Evolutionary conservation across 2,888 invertebrate genomes (phyloP).

Genomic region (Heliconius aoede): DNA sequence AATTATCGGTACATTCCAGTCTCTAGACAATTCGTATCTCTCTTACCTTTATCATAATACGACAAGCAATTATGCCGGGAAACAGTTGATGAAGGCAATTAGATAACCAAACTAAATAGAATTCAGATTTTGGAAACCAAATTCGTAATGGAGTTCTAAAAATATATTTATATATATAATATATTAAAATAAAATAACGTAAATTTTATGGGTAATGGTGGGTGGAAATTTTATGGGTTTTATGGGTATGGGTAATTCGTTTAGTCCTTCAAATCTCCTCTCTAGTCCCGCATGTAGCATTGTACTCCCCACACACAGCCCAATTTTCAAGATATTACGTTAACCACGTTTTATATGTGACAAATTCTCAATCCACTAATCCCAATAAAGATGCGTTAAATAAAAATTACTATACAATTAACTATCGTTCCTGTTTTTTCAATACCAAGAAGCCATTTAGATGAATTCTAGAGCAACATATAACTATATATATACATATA

Average conservation of each 20-base stretch:
- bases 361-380: not conserved
- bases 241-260: no score
- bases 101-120: no score
- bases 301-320: no score
- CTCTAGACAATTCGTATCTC: not conserved
- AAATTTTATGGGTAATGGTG: no score
- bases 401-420: not conserved
- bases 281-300: no score
- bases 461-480: not conserved
- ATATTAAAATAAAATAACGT: not conserved
- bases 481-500: not conserved
- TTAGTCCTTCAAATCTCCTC: no score
- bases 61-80: not conserved
- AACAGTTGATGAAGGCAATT: not conserved
- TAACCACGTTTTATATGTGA: no score
- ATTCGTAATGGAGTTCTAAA: no score
- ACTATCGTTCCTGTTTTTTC: not conserved
- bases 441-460: not conserved
- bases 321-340: no score
- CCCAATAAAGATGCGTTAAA: not conserved
- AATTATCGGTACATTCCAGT: not conserved
- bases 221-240: no score
- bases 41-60: not conserved
- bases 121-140: not conserved
- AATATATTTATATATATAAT: no score